phyloP scores from a whole-genome alignment of 2,113 vertebrate genomes.

The Paradoxurus hermaphroditus region DNA sequence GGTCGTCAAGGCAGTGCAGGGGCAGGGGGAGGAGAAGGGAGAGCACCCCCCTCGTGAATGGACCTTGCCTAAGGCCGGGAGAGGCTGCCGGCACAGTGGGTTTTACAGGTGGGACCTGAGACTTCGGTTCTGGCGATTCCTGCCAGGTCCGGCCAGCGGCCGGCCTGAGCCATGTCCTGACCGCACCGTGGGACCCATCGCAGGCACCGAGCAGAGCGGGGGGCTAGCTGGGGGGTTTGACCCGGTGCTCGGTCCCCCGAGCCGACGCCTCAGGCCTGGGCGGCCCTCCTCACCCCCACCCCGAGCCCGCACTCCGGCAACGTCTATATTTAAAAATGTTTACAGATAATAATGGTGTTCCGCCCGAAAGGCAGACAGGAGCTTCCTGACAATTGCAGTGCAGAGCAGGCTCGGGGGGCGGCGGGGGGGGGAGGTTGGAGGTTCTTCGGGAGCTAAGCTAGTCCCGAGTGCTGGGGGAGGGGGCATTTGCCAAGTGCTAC shows the following conservation, averaged over 20 bases:
- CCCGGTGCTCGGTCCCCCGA: background rate
- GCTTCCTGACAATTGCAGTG: constrained; percentile 64
- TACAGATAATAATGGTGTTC: constrained; percentile 63
- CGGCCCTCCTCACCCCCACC: background rate
- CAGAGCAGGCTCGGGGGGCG: background rate
- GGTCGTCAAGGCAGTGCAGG: background rate
- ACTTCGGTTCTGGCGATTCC: background rate
- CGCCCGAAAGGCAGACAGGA: constrained; percentile 63
- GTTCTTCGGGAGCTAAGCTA: background rate
- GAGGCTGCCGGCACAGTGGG: background rate
- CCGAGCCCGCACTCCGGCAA: background rate
- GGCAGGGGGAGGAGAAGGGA: too few species aligned
- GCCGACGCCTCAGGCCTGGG: constrained; percentile 4
- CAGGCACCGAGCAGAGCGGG: background rate
- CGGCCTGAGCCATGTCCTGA: constrained; percentile 57
- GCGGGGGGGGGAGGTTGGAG: too few species aligned
- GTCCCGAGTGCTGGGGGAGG: constrained; percentile 51
- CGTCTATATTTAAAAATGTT: constrained; percentile 55
- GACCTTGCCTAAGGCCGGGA: background rate
- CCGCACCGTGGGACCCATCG: constrained; percentile 38
- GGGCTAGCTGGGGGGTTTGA: background rate
- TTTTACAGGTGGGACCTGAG: background rate
- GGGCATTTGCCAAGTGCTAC: constrained; percentile 62
- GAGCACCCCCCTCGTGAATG: background rate
- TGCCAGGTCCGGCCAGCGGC: constrained; percentile 39